phyloP scores from a whole-genome alignment of 1,140 invertebrate genomes.

The Eulimnadia texana region DNA sequence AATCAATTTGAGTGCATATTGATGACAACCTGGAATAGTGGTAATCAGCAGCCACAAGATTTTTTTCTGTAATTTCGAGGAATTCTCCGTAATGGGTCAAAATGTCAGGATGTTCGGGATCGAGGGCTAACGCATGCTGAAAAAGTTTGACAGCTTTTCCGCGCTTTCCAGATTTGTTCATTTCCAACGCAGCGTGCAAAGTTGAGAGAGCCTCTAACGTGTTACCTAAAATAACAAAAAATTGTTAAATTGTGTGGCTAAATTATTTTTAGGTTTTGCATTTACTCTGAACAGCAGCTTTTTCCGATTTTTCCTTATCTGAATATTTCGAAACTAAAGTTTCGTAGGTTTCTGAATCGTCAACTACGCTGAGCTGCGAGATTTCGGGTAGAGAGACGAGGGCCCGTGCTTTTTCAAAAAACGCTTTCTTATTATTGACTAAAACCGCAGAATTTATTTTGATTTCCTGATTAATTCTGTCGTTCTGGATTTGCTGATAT shows the following conservation, averaged over 20 bases:
- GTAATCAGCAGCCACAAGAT: conserved; percentile 79
- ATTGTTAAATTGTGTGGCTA: too few relatives aligned
- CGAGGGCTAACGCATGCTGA: conserved; percentile 74
- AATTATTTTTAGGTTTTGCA: too few relatives aligned
- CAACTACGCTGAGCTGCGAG: background rate
- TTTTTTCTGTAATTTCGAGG: conserved; percentile 67
- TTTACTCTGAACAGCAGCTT: background rate
- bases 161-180: conserved; percentile 61
- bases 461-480: background rate
- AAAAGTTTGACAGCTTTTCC: conserved; percentile 78
- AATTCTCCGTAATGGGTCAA: conserved; percentile 88
- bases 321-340: background rate
- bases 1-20: conserved; percentile 20
- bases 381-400: background rate
- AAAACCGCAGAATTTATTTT: background rate
- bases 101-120: conserved; percentile 81
- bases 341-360: background rate
- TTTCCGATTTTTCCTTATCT: background rate
- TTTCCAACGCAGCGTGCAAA: conserved; percentile 64
- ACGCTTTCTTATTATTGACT: background rate
- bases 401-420: background rate
- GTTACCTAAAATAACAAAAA: conserved; percentile 17
- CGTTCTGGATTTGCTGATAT: background rate
- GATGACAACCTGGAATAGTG: conserved; percentile 43
- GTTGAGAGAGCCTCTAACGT: conserved; percentile 60